Base-by-base conservation (phyloP, 2,888 invertebrate species). In the Euzophera pinguis region DNA sequence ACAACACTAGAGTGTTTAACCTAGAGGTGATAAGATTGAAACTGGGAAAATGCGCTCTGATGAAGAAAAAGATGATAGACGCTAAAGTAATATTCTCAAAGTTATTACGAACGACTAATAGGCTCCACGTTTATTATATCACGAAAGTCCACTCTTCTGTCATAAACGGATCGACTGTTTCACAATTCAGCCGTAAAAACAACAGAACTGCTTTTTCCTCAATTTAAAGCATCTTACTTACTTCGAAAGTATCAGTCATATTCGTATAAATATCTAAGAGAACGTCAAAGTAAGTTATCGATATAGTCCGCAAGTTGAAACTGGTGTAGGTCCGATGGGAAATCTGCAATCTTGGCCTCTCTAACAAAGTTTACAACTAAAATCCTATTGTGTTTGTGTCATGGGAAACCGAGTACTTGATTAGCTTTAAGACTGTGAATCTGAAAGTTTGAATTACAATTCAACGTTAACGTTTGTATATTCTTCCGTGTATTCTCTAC, bases 321-420 rank as follows among this genome's bases (percentile, higher is more conserved):
- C 85, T 86, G 81, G 82, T 71, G 76, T 79, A 74, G 65, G 81
- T 70, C 89, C 86, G 68, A 64, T 69, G 89, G 89, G 89, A 90
- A 90, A 89, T 89, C 80, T 84, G 69, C 83, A 85, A 86, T 88
- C 88, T 87, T 87, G 86, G 85, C 78, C 81, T 81, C 75, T 73
- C 75, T 89, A 87, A 88, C 86, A 86, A 89, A 90, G 89, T 90
- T 90, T 81, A 77, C 73, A 86, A 86, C 86, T 88, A 75, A 87
- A 87, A 85, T 85, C 84, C 81, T 86, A 87, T 89, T 87, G 87
- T 89, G 75, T 74, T 75, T 65, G 78, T 77, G 75, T 79, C 78
- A 72, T 80, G 77, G 79, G 74, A 70, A 71, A 69, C 66, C 65
- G 72, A 72, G 69, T 73, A 78, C 78, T 85, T 85, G 81, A 85